Base-by-base conservation (phyloP, 2,113 vertebrate species). In the Clarias magur region DNA sequence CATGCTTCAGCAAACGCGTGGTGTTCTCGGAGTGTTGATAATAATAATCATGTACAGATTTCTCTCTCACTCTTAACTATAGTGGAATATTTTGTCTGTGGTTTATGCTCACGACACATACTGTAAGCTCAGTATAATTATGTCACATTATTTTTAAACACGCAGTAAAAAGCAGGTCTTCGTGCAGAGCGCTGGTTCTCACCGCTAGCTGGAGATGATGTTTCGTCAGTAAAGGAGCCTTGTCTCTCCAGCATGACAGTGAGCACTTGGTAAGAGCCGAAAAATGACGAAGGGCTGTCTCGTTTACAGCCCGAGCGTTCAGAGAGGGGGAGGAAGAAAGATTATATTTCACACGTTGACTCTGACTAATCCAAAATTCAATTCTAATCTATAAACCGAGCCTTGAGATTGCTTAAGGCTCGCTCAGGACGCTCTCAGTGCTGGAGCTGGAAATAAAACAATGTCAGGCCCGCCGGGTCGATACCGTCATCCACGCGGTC, bases 381-480 rank as follows among this genome's bases (percentile, higher is more conserved):
- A 92, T 93, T 91, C 91, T 48, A 91, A 91, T 91, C 88, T 91
- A 84, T 91, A 89, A 88, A 82, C 90, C 80, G 86, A 92, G 90
- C 86, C 86, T 30, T 88, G 89, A 90, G 89, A 86, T 67, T 86
- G 88, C 88, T 92, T 57, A 87, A 89, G 84, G 81, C 90, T 92
- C 85, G 85, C 73, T 85, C 76, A 85, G 80, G 82, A 88, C 83
- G 85, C 70, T 54, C 87, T 80, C 56, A 0, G 17, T 63, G 73
- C 56, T 53, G 65, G 85, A 34, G 78, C 60, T 79, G 88, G 70
- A 86, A 80, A 59, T 0, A 59, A 16, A 34, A 59, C n/a, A 12
- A 6, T 25, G 57, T 17, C 17, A 38, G 38, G 17, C 53, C 25
- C 53, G 73, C 48, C 16, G 48, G 56, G 48, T 78, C 53, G 53